Evolutionary conservation across 2,888 invertebrate genomes (phyloP), one percentile per base, ranked within the genome.

Genomic region (Teleogryllus oceanicus): DNA sequence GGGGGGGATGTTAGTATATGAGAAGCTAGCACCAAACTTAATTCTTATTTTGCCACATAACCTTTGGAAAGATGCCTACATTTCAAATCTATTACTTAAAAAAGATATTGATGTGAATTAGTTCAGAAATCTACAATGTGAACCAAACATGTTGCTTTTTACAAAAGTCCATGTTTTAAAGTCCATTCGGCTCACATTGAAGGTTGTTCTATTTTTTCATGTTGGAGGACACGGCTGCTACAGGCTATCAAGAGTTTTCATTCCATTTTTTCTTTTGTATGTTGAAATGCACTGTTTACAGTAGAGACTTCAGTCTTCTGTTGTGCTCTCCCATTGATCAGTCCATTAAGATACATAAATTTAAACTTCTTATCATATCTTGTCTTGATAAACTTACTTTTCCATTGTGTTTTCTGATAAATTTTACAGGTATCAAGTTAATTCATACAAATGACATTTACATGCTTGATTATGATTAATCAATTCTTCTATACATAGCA

Each of bases 401-500:
- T 62, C 62, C 13, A 5, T 62, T 18, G 62, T 62, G 8, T 62
- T 62, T 62, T 62, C 62, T 62, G 62, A 62, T 62, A 62, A 62
- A 62, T 62, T 62, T 62, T 62, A 62, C 62, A 62, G 62, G 62
- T 62, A 62, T 62, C 49, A 77, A 80, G 77, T 77, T 51, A 74
- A 77, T 80, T 50, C 78, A 80, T 80, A 80, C 78, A 80, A 78
- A 80, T 77, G 78, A 74, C 74, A 50, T 80, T 78, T 80, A 79
- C 77, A 81, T 79, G 76, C 51, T 80, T 79, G 80, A 81, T 79
- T 77, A 81, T 78, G 75, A 80, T 79, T 79, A 75, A 80, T 80
- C 80, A 79, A 81, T 79, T 37, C 50, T 79, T 80, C 79, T 82
- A 79, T 82, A 82, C 80, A 82, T 80, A 80, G 80, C 81, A 79